A percentile compares a stretch with the other conserved stretches of the same genome.
phyloP scores from a whole-genome alignment of 1,140 invertebrate species.

The Bombus turneri region DNA sequence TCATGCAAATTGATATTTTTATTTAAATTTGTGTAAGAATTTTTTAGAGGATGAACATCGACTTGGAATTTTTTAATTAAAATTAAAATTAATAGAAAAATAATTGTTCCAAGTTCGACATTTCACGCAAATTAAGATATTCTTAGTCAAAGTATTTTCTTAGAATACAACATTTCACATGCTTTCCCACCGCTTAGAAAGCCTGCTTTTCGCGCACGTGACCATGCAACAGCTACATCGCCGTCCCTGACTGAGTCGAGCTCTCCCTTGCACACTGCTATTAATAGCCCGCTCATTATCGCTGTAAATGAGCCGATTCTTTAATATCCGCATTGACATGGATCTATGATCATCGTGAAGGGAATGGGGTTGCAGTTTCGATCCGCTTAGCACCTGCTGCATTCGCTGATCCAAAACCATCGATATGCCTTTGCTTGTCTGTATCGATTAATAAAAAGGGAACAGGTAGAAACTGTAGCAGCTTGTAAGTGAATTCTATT shows the following conservation, averaged over 20 bases:
- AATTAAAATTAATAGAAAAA: no score
- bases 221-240: not conserved
- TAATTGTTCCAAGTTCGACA: no score
- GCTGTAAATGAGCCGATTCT: conserved; percentile 80
- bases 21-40: no score
- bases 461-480: not conserved
- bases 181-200: conserved; percentile 28
- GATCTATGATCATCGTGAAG: conserved; percentile 46
- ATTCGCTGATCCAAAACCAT: conserved; percentile 14
- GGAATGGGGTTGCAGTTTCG: not conserved
- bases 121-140: not conserved
- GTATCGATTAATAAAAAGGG: not conserved
- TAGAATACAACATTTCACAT: not conserved
- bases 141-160: not conserved
- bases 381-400: conserved; percentile 48
- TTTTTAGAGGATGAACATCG: no score
- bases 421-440: not conserved
- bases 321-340: conserved; percentile 80
- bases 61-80: no score
- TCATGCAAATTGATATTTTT: not conserved
- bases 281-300: conserved; percentile 81
- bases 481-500: not conserved
- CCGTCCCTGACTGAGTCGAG: not conserved
- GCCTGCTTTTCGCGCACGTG: conserved; percentile 38
- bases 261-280: conserved; percentile 67